Percentiles rank a stretch among this genome's conserved stretches.
Conservation (phyloP, 2,113 vertebrate species). For the Tinamus guttatus region DNA sequence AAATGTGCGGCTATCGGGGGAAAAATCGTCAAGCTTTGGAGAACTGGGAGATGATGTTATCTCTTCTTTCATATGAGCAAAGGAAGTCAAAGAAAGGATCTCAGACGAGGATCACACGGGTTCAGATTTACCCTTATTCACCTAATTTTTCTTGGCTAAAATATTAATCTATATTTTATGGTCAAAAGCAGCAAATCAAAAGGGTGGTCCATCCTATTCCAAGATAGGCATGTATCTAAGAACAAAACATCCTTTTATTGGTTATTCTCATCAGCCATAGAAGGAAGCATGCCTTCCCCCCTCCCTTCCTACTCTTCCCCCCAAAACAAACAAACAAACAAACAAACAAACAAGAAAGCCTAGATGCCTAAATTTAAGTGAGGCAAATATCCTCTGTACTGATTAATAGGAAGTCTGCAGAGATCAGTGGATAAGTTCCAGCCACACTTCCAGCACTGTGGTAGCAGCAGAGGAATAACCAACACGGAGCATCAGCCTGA, state of each 20-base stretch:
- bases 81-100: not conserved
- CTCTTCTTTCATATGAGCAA: not conserved
- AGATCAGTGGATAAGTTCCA: not conserved
- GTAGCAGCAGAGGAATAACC: too few relatives aligned
- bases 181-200: not conserved
- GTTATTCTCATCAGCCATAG: not conserved
- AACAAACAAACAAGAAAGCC: accelerated
- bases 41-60: not conserved
- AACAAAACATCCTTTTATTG: accelerated
- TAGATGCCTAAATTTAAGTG: accelerated
- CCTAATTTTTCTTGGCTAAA: not conserved
- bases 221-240: not conserved
- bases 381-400: not conserved
- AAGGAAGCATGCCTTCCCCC: not conserved
- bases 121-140: not conserved
- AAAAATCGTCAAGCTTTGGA: not conserved
- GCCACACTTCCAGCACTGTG: too few relatives aligned
- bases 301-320: not conserved
- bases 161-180: not conserved
- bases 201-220: not conserved
- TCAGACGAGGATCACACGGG: not conserved
- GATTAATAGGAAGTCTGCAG: not conserved
- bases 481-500: too few relatives aligned
- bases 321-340: too few relatives aligned
- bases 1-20: not conserved